Evolutionary conservation across 1,140 invertebrate genomes (phyloP).

Genomic region (Grapholita molesta): DNA sequence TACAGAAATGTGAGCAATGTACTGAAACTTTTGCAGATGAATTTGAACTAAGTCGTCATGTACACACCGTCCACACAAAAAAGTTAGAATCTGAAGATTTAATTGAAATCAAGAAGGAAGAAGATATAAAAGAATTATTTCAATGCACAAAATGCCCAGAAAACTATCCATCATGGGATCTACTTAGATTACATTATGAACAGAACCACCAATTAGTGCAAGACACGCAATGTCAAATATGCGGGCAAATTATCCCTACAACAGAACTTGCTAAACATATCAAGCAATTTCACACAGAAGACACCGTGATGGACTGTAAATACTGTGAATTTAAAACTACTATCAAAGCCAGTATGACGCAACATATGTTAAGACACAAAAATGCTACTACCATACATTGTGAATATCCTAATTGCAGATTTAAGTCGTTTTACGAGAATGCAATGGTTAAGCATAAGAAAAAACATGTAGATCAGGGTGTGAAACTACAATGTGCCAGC

Average conservation of each 20-base stretch:
- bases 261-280: constrained; percentile 63
- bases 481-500: constrained; percentile 59
- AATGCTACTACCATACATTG: constrained; percentile 60
- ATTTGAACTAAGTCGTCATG: constrained; percentile 59
- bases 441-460: constrained; percentile 64
- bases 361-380: constrained; percentile 62
- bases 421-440: constrained; percentile 62
- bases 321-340: constrained; percentile 60
- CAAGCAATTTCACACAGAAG: constrained; percentile 45
- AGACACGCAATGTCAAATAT: constrained; percentile 65
- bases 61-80: constrained; percentile 43
- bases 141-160: constrained; percentile 64
- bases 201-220: constrained; percentile 48
- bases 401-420: constrained; percentile 51
- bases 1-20: constrained; percentile 59
- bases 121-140: constrained; percentile 46
- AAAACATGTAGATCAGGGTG: constrained; percentile 54
- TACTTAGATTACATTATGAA: constrained; percentile 54
- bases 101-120: constrained; percentile 51
- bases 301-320: constrained; percentile 42
- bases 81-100: constrained; percentile 16
- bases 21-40: constrained; percentile 53
- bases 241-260: constrained; percentile 52
- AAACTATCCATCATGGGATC: constrained; percentile 45
- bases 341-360: constrained; percentile 54